Evolutionary conservation across 2,113 vertebrate genomes (phyloP), one percentile per base, ranked within the genome.

Genomic region (Gopherus flavomarginatus): DNA sequence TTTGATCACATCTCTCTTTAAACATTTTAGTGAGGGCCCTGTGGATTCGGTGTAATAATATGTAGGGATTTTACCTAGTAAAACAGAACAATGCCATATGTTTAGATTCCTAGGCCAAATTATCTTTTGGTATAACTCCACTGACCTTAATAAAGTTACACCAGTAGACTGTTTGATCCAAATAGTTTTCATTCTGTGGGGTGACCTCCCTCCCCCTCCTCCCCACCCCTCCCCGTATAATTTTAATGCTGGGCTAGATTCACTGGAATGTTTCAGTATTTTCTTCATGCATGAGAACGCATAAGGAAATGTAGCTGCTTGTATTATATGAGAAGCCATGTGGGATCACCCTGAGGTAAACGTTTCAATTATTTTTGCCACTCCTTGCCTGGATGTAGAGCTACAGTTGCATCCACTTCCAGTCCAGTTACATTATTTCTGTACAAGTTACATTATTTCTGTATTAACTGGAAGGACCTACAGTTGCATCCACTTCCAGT

Each of bases 11-110:
- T 31, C 96, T 94, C 92, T 96, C 93, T 81, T 91, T 82, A 83
- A 94, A 94, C 94, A 90, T 91, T 97, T 94, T 95, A 95, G 72
- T 72, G 85, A 96, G 79, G 57, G 83, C 53, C 79, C 35, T 57
- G 81, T 96, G 90, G 88, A 79, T 91, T 95, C 96, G 95, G 38
- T 81, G 96, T 87, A 97, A 95, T 92, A 94, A 91, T 89, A 97
- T 95, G 79, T 53, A 95, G 89, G 92, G 89, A 97, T 94, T 95
- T 95, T 90, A 95, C 75, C 95, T 94, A 97, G 95, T 97, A 92
- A 92, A 94, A 91, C n/a, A 96, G 96, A 97, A 96, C 92, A 97
- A 94, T 90, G 96, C 90, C 96, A 93, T 95, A 97, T 97, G 96
- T 85, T 95, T 83, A 3, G 2, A 57, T 85, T 94, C 75, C 53